phyloP scores from a whole-genome alignment of 2,888 invertebrate genomes.

The Nycteola revayana region DNA sequence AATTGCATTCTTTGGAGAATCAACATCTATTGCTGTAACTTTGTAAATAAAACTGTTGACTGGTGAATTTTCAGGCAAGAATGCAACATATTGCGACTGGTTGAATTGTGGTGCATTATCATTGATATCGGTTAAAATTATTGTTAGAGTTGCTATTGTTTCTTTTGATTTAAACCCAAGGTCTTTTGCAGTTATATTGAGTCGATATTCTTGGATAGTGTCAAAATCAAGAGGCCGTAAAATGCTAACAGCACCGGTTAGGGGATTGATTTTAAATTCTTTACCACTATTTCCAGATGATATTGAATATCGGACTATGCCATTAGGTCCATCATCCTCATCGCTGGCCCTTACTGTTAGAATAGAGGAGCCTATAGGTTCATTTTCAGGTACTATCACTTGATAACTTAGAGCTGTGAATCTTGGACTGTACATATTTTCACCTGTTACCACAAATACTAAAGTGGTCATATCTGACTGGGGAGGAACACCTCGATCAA shows the following conservation, averaged over 20 bases:
- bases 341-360: conserved; percentile 93
- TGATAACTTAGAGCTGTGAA: conserved; percentile 93
- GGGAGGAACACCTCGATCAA: conserved; percentile 94
- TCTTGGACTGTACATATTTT: conserved; percentile 89
- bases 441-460: conserved; percentile 90
- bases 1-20: conserved; percentile 93
- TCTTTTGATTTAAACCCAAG: conserved; percentile 90
- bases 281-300: conserved; percentile 91
- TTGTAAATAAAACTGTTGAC: conserved; percentile 88
- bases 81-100: conserved; percentile 88
- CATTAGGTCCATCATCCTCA: conserved; percentile 93
- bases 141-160: conserved; percentile 90
- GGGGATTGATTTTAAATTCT: conserved; percentile 90
- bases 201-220: conserved; percentile 89
- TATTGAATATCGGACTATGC: conserved; percentile 92
- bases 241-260: conserved; percentile 90
- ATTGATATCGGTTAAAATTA: conserved; percentile 95
- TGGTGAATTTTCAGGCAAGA: conserved; percentile 91
- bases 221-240: conserved; percentile 93
- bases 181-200: conserved; percentile 94
- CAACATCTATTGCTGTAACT: conserved; percentile 90
- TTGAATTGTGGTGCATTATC: conserved; percentile 95
- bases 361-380: conserved; percentile 92
- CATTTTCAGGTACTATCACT: conserved; percentile 95
- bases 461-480: conserved; percentile 89